Conservation (phyloP, 2,797 vertebrate genomes). For the Pyrocephalus nanus region DNA sequence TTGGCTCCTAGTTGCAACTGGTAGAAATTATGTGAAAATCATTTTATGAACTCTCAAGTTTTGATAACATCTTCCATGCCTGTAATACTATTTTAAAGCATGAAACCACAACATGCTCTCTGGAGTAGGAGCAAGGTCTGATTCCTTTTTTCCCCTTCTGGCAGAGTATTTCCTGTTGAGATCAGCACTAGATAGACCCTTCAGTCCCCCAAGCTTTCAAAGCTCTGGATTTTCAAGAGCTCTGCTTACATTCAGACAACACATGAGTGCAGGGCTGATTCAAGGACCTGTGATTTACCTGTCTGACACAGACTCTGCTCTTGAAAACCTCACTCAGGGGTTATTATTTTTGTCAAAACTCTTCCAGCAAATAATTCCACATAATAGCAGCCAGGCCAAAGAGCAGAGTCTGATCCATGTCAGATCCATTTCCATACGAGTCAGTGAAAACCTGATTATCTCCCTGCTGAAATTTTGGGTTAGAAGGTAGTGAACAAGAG, state of each 20-base stretch:
- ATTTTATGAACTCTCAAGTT: neutral
- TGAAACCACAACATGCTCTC: neutral
- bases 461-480: neutral
- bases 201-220: neutral
- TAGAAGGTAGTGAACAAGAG: neutral
- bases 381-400: neutral
- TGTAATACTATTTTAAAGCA: neutral
- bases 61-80: neutral
- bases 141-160: neutral
- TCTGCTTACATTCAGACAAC: neutral
- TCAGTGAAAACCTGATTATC: neutral
- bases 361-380: neutral
- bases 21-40: neutral
- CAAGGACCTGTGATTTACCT: neutral
- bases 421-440: neutral
- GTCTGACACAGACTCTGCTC: neutral
- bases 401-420: neutral
- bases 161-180: neutral
- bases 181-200: neutral
- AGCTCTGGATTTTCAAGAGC: neutral
- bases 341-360: neutral
- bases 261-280: rapidly evolving
- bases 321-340: neutral
- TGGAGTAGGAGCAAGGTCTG: neutral
- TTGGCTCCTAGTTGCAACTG: neutral